These are phyloP conservation scores for Dorcus parallelipipedus DNA, from an alignment of 2,888 invertebrate genomes.

Conservation along the genomic window DNA sequence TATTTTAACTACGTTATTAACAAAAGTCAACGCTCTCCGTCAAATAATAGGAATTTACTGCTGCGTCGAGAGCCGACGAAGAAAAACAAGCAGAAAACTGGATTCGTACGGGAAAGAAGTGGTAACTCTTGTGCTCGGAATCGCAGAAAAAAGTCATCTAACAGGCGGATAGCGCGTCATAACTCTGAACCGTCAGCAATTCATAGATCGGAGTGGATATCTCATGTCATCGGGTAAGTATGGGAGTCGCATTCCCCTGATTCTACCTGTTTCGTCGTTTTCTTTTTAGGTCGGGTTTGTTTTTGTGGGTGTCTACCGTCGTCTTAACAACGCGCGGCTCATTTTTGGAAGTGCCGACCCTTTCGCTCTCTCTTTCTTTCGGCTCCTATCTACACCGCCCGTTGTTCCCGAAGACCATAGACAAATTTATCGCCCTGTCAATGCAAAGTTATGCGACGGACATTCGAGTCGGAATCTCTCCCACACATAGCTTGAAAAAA, in stretches of 20 bases:
- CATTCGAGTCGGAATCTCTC: conserved; percentile 35
- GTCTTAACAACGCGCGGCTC: conserved; percentile 31
- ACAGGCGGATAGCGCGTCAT: conserved; percentile 38
- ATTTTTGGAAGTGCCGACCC: conserved; percentile 28
- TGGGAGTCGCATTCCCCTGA: not conserved
- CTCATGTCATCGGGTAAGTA: not conserved
- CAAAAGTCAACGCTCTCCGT: too few relatives aligned
- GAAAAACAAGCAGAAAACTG: too few relatives aligned
- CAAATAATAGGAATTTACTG: too few relatives aligned
- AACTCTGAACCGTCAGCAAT: conserved; percentile 29
- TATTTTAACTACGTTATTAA: too few relatives aligned
- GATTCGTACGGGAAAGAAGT: not conserved
- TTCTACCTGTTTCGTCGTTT: conserved; percentile 7
- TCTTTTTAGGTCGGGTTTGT: conserved; percentile 22
- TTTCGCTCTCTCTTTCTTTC: not conserved
- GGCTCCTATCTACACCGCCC: conserved; percentile 24
- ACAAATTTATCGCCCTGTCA: conserved; percentile 44
- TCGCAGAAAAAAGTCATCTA: conserved; percentile 35
- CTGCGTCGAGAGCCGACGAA: too few relatives aligned
- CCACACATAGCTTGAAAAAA: conserved; percentile 30
- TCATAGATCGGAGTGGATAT: conserved; percentile 1
- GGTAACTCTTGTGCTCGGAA: not conserved
- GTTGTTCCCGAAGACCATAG: conserved; percentile 37
- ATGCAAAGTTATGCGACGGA: conserved; percentile 40
- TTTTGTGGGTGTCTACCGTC: conserved; percentile 30